These are phyloP conservation scores for Drosophila paramelanica DNA, from an alignment of 2,888 invertebrate genomes.

Conservation along the genomic window DNA sequence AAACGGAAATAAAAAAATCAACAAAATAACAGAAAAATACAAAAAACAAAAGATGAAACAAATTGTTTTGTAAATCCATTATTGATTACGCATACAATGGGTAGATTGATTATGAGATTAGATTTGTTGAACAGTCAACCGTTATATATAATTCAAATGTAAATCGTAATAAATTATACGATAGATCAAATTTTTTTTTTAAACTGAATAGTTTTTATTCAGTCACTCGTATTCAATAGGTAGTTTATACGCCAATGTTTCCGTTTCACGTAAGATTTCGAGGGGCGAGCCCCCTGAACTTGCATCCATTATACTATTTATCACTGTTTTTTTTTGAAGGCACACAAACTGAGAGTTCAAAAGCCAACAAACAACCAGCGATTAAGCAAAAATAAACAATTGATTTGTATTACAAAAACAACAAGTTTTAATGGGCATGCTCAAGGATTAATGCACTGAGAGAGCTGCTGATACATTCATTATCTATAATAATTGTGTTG, in stretches of 20 bases:
- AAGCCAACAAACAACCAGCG: slow-evolving; percentile 56
- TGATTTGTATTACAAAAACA: slow-evolving; percentile 36
- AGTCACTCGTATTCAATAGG: no score
- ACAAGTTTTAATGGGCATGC: slow-evolving; percentile 20
- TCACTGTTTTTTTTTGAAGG: slow-evolving; percentile 10
- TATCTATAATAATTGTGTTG: slow-evolving; percentile 26
- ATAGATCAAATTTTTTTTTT: no score
- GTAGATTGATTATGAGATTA: slow-evolving; percentile 1
- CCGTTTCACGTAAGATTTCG: slow-evolving; percentile 2
- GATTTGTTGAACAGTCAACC: background rate
- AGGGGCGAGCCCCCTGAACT: slow-evolving; percentile 43
- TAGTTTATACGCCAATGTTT: slow-evolving; percentile 1
- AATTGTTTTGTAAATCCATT: slow-evolving; percentile 45
- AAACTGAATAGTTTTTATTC: no score
- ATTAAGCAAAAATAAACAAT: slow-evolving; percentile 64
- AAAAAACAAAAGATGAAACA: slow-evolving; percentile 40
- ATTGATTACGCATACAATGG: slow-evolving; percentile 58
- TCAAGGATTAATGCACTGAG: slow-evolving; percentile 70
- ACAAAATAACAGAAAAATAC: slow-evolving; percentile 36
- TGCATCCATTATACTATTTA: slow-evolving; percentile 13
- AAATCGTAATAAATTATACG: no score
- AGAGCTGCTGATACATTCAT: slow-evolving; percentile 15
- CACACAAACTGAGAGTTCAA: slow-evolving; percentile 63
- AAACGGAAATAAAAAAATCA: slow-evolving; percentile 46
- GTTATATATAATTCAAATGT: no score